Evolutionary conservation across 2,113 vertebrate genomes (phyloP).

Genomic region (Pteronura brasiliensis): DNA sequence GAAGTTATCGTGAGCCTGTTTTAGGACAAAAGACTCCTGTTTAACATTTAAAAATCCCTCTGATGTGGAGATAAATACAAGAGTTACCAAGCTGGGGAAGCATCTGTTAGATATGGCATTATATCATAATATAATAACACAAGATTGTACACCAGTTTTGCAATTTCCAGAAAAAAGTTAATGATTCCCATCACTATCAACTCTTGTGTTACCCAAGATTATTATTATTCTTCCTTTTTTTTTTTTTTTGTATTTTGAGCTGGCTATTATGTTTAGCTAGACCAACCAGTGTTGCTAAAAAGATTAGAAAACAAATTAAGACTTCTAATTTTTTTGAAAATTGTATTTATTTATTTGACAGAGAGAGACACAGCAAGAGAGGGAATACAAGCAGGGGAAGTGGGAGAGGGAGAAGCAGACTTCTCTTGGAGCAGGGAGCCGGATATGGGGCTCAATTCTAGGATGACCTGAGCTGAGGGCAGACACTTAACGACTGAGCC

Average conservation of each 20-base stretch:
- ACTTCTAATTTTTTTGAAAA: not conserved
- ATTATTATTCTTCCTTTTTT: not conserved
- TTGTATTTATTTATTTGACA: no score
- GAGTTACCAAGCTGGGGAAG: not conserved
- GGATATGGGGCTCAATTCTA: no score
- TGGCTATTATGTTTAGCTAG: not conserved
- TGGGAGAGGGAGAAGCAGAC: no score
- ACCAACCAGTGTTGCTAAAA: not conserved
- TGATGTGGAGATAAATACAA: not conserved
- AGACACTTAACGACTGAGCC: no score
- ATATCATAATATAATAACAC: not conserved
- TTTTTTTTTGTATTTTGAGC: not conserved
- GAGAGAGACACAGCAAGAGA: no score
- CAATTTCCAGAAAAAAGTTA: conserved; percentile 15
- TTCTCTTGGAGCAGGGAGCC: no score
- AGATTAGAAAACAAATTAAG: conserved; percentile 9
- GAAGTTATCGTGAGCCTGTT: not conserved
- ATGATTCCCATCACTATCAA: not conserved
- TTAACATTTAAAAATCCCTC: not conserved
- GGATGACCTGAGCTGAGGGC: no score
- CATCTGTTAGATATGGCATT: not conserved
- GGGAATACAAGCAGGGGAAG: no score
- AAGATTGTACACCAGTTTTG: not conserved
- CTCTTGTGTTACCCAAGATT: not conserved
- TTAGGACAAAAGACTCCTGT: not conserved